phyloP scores from a whole-genome alignment of 2,797 vertebrate genomes.

The Phoeniculus purpureus region DNA sequence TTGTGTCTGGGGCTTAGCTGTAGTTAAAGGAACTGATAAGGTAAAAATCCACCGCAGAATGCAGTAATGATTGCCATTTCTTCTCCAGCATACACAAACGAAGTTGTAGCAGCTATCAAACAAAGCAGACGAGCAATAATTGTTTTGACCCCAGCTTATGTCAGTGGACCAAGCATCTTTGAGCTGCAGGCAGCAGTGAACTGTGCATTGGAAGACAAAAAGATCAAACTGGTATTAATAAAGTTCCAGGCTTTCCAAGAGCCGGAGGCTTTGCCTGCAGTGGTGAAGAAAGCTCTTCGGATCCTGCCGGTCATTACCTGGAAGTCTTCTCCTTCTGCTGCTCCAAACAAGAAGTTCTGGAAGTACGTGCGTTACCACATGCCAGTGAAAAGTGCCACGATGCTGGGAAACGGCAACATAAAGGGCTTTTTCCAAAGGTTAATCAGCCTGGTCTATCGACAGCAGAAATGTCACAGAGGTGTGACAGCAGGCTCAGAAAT shows the following conservation, averaged over 20 bases:
- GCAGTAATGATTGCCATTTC: neutral
- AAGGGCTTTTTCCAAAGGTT: neutral
- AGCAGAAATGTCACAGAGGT: neutral
- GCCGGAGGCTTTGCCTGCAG: conserved; percentile 76
- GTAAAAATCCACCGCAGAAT: neutral
- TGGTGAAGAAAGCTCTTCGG: conserved; percentile 83
- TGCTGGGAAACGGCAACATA: neutral
- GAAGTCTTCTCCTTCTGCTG: conserved; percentile 69
- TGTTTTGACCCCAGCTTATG: conserved; percentile 84
- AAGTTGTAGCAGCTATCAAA: conserved; percentile 83
- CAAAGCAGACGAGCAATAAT: conserved; percentile 86
- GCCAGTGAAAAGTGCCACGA: conserved; percentile 72
- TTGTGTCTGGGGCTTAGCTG: neutral
- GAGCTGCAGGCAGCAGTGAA: conserved; percentile 86
- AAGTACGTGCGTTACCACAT: conserved; percentile 80
- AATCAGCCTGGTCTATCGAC: neutral
- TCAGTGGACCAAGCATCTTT: conserved; percentile 82
- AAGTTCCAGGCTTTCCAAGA: conserved; percentile 78
- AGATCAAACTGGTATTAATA: conserved; percentile 84
- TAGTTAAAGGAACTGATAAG: neutral
- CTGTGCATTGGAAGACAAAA: conserved; percentile 81
- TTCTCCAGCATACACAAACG: conserved; percentile 85
- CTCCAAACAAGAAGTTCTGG: conserved; percentile 82
- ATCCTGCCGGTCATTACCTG: conserved; percentile 85
- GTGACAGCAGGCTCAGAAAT: neutral